Conservation (phyloP, 2,888 invertebrate genomes). For the Lycia hirtaria region DNA sequence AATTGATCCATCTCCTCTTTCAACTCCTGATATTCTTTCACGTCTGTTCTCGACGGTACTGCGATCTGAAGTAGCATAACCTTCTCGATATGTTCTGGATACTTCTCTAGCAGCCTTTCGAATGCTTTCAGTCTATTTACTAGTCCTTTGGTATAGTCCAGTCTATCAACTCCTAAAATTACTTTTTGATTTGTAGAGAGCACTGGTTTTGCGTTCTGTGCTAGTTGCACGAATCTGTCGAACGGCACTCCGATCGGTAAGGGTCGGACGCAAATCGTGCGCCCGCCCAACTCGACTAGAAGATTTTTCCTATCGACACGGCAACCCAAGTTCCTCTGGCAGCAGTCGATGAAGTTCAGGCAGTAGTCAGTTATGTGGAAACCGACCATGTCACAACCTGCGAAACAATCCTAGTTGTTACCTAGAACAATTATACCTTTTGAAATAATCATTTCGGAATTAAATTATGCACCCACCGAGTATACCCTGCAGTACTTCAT, state of each 20-base stretch:
- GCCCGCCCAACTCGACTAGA: conserved; percentile 94
- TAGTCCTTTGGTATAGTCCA: conserved; percentile 96
- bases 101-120: conserved; percentile 91
- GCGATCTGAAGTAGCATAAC: conserved; percentile 93
- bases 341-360: conserved; percentile 95
- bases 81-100: conserved; percentile 94
- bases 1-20: conserved; percentile 96
- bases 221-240: conserved; percentile 93
- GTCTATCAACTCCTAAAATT: conserved; percentile 94
- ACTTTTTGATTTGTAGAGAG: conserved; percentile 91
- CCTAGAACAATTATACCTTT: not conserved
- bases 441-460: not conserved
- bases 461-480: conserved; percentile 84
- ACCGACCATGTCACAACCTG: conserved; percentile 96
- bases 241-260: conserved; percentile 96
- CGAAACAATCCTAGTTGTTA: conserved; percentile 34
- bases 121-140: conserved; percentile 93
- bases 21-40: conserved; percentile 94
- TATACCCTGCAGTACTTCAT: conserved; percentile 96
- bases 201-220: conserved; percentile 88
- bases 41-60: conserved; percentile 95
- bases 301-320: conserved; percentile 95
- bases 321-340: conserved; percentile 94
- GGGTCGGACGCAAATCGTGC: conserved; percentile 93
- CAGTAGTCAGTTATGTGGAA: conserved; percentile 97